Evolutionary conservation across 1,140 invertebrate species (phyloP).

Genomic region (Berghia stephanieae): DNA sequence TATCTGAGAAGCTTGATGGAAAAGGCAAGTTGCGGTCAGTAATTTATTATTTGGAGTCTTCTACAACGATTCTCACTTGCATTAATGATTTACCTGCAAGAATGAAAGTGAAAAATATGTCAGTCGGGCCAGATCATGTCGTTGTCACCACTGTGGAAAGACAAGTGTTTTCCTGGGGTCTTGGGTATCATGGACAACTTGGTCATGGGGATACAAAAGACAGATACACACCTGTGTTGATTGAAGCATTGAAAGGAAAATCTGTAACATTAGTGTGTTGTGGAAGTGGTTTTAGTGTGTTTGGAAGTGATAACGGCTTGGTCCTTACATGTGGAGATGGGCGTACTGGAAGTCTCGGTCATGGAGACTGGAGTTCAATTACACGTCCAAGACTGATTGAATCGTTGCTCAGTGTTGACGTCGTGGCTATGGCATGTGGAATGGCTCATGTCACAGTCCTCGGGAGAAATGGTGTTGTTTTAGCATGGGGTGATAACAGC

Average conservation of each 20-base stretch:
- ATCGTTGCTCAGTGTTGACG: slow-evolving; percentile 72
- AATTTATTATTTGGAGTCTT: slow-evolving; percentile 67
- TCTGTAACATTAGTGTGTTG: slow-evolving; percentile 70
- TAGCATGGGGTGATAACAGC: slow-evolving; percentile 76
- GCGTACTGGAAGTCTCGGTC: slow-evolving; percentile 74
- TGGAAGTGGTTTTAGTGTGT: slow-evolving; percentile 72
- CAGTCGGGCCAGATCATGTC: slow-evolving; percentile 76
- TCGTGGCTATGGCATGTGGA: slow-evolving; percentile 75
- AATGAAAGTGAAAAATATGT: slow-evolving; percentile 70
- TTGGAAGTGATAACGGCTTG: slow-evolving; percentile 77
- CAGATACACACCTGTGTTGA: slow-evolving; percentile 71
- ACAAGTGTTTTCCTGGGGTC: slow-evolving; percentile 78
- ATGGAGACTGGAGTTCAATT: slow-evolving; percentile 73
- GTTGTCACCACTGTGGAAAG: slow-evolving; percentile 76
- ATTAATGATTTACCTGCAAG: slow-evolving; percentile 64
- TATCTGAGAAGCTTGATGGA: slow-evolving; percentile 40
- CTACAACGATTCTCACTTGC: slow-evolving; percentile 60
- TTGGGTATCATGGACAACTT: slow-evolving; percentile 75
- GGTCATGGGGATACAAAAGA: slow-evolving; percentile 73
- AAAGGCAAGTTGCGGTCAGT: slow-evolving; percentile 60
- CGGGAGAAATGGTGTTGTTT: slow-evolving; percentile 73
- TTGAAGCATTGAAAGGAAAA: slow-evolving; percentile 73
- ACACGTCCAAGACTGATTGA: slow-evolving; percentile 75
- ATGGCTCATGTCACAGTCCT: slow-evolving; percentile 76
- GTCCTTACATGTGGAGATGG: slow-evolving; percentile 79